Evolutionary conservation across 2,888 invertebrate genomes (phyloP).

Genomic region (Caenorhabditis angaria): DNA sequence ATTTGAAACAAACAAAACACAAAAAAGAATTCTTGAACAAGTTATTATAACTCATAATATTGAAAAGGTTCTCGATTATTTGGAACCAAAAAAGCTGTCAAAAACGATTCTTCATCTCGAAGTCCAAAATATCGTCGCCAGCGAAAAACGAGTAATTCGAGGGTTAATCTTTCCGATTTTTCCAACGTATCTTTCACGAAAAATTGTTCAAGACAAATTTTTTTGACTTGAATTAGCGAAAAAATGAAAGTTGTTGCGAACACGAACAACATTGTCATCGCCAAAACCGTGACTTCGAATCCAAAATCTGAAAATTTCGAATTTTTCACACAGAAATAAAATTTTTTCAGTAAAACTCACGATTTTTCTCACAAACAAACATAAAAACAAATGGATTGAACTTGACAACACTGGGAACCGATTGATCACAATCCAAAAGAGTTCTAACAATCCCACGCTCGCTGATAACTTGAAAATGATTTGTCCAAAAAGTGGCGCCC

Average conservation of each 20-base stretch:
- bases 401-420: background rate
- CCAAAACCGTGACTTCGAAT: background rate
- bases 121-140: background rate
- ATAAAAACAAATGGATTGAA: background rate
- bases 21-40: background rate
- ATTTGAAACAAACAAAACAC: constrained; percentile 2
- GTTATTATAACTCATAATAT: background rate
- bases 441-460: too few species aligned
- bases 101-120: background rate
- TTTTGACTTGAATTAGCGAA: background rate
- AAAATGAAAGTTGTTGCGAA: background rate
- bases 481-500: background rate
- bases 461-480: background rate
- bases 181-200: background rate
- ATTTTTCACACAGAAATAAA: background rate
- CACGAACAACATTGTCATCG: background rate
- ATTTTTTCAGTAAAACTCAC: background rate
- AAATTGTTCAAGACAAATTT: background rate
- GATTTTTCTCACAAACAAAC: background rate
- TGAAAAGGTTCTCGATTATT: background rate
- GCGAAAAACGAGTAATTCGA: background rate
- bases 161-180: background rate
- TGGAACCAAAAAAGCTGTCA: background rate
- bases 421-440: too few species aligned
- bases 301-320: background rate